Base-by-base conservation (phyloP, 1,140 invertebrate species). In the Chironomus striatipennis region DNA sequence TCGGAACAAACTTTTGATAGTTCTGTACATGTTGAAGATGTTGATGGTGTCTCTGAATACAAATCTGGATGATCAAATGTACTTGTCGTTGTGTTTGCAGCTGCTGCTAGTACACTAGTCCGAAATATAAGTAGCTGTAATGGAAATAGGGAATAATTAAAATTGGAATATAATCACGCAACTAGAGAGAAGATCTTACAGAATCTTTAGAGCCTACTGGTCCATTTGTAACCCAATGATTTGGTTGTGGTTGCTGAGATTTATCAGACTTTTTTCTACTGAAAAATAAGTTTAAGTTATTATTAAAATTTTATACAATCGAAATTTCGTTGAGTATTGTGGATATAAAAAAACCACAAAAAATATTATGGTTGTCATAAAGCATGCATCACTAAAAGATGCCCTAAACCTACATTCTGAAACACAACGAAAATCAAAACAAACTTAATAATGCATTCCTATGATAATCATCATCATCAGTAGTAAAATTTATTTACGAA, bases 221-320 rank as follows among this genome's bases (percentile, higher is more conserved):
- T 73, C 81, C 81, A 79, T 80, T 81, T 6, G 81, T 79, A 74
- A 82, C 78, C 81, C 81, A 82, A 7, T 70, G 65, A 70, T 70
- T 70, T 75, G 80, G 76, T 75, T 78, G 75, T n/a, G 24, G 24
- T 34, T 79, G 75, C 64, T 20, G n/a, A 20, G 57, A 34, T 64
- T 75, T 76, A 43, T 75, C 72, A 47, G 34, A 24, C n/a, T 64
- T 74, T 75, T 73, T 72, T 5, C 20, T 57, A 73, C 75, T 74
- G 73, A 34, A 77, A 74, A 65, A n/a, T n/a, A n/a, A n/a, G n/a
- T n/a, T n/a, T n/a, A n/a, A n/a, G n/a, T n/a, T n/a, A n/a, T n/a
- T n/a, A n/a, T n/a, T n/a, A n/a, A n/a, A n/a, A n/a, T n/a, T n/a
- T n/a, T n/a, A n/a, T n/a, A n/a, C n/a, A n/a, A n/a, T n/a, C n/a